Percentiles rank a stretch among this genome's conserved stretches.
These are phyloP conservation scores for Bujurquina vittata DNA, from an alignment of 2,113 vertebrate species.

Conservation along the genomic window DNA sequence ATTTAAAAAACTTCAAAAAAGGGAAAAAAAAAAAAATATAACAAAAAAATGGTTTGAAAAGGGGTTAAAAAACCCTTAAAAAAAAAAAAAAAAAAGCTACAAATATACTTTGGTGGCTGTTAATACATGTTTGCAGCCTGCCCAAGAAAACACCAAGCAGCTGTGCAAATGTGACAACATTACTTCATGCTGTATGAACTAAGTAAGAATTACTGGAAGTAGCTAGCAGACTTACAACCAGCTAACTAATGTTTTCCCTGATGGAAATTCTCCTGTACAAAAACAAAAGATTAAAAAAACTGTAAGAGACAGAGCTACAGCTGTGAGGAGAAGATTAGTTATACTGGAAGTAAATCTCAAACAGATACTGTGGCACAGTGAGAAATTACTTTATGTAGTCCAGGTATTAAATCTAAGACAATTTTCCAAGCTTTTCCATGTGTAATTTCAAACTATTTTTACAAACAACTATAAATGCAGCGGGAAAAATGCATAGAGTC, in stretches of 20 bases:
- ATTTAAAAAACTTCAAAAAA: no score
- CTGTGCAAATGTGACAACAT: not conserved
- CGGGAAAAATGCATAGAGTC: no score
- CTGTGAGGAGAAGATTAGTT: not conserved
- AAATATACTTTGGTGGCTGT: not conserved
- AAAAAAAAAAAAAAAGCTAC: not conserved
- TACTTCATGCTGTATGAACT: not conserved
- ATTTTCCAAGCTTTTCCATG: no score
- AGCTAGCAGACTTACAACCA: conserved; percentile 1
- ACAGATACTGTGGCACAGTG: not conserved
- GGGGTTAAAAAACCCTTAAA: no score
- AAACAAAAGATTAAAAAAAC: not conserved
- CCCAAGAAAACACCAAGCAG: not conserved
- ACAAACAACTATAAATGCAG: no score
- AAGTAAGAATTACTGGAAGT: not conserved
- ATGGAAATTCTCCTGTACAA: not conserved
- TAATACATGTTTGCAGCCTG: not conserved
- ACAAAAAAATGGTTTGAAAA: no score
- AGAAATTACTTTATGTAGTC: not conserved
- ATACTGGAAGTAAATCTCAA: not conserved
- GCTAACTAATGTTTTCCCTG: not conserved
- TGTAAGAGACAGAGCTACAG: not conserved
- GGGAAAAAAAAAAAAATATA: no score
- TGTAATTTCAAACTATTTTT: no score
- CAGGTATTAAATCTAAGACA: no score